A percentile compares a stretch with the other conserved stretches of the same genome.
These are phyloP conservation scores for Melopsittacus undulatus DNA, from an alignment of 2,797 vertebrate species.

Conservation along the genomic window DNA sequence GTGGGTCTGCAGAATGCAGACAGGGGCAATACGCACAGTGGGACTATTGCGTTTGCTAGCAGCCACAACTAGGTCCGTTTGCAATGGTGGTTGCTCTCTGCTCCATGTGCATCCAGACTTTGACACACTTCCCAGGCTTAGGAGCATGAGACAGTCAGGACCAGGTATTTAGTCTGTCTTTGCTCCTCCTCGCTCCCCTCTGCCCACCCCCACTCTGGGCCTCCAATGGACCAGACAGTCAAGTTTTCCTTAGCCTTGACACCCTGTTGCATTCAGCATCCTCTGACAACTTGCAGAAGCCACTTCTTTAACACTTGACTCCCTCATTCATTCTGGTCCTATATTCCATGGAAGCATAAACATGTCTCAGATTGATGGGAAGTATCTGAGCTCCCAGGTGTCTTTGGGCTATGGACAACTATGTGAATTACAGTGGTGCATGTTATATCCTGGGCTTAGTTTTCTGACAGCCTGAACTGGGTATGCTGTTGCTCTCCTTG, in stretches of 20 bases:
- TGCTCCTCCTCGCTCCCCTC: neutral
- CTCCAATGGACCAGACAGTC: neutral
- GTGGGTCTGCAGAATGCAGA: rapidly evolving
- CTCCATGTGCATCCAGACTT: neutral
- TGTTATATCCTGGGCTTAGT: neutral
- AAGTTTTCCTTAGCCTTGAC: neutral
- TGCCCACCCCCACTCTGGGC: neutral
- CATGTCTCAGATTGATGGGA: neutral
- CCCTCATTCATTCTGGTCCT: neutral
- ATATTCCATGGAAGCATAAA: neutral
- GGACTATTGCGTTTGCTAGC: neutral
- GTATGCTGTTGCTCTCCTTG: neutral
- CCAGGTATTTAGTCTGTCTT: neutral
- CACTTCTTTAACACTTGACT: neutral
- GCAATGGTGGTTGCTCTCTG: neutral
- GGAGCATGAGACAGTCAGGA: neutral
- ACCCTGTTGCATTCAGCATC: neutral
- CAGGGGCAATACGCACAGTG: neutral
- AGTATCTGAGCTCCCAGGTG: neutral
- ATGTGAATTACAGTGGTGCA: neutral
- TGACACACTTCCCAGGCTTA: neutral
- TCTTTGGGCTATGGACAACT: neutral
- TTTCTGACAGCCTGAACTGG: neutral
- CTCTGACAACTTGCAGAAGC: neutral
- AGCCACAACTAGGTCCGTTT: rapidly evolving